Evolutionary conservation across 2,888 invertebrate species (phyloP).

Genomic region (Dolichomitus sp.): DNA sequence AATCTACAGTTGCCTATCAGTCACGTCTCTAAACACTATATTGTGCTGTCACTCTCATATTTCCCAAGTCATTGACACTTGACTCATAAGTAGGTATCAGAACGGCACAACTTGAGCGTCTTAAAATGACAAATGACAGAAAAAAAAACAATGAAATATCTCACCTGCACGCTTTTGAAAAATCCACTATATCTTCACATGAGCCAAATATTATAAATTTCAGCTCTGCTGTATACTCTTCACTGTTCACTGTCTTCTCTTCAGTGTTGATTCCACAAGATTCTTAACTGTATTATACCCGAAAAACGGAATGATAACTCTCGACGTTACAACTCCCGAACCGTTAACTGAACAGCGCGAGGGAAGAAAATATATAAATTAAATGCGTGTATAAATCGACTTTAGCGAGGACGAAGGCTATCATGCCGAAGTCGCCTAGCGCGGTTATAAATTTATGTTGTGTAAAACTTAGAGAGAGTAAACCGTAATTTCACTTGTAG

Average conservation of each 20-base stretch:
- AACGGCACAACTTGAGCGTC: background rate
- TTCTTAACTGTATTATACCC: background rate
- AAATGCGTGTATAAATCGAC: slow-evolving; percentile 3
- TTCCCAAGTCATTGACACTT: slow-evolving; percentile 44
- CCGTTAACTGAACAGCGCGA: background rate
- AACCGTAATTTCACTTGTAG: slow-evolving; percentile 3
- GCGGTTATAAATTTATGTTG: background rate
- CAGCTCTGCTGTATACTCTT: background rate
- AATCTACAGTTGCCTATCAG: slow-evolving; percentile 5
- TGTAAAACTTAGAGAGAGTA: background rate
- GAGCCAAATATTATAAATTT: slow-evolving; percentile 8
- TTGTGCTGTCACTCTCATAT: background rate
- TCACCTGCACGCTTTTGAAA: slow-evolving; percentile 37
- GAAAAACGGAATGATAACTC: background rate
- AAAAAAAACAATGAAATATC: slow-evolving; percentile 1
- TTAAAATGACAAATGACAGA: background rate
- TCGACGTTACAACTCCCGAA: background rate
- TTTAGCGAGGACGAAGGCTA: background rate
- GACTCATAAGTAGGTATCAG: background rate
- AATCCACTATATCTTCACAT: slow-evolving; percentile 44
- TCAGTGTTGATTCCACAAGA: slow-evolving; percentile 1
- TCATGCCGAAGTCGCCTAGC: slow-evolving; percentile 3
- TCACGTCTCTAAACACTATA: slow-evolving; percentile 27
- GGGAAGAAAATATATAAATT: background rate
- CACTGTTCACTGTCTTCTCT: slow-evolving; percentile 8